These are phyloP conservation scores for Amblyraja radiata DNA, from an alignment of 2,797 vertebrate genomes.

Conservation along the genomic window DNA sequence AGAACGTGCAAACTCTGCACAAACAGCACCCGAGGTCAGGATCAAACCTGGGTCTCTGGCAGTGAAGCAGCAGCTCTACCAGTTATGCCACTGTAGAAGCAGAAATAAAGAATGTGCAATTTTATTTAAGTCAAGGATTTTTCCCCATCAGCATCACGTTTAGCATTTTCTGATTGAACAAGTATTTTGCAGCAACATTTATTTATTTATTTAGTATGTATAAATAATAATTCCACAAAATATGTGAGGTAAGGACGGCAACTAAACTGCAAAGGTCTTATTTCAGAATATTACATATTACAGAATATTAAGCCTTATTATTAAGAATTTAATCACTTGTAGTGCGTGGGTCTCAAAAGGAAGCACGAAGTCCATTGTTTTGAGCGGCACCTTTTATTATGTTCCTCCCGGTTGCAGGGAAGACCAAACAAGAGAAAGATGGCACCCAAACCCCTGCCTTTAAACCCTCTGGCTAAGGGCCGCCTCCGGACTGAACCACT, in stretches of 20 bases:
- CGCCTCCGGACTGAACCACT: too few relatives aligned
- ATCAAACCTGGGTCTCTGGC: too few relatives aligned
- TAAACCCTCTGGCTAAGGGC: too few relatives aligned
- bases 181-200: not conserved
- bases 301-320: not conserved
- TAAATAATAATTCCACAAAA: not conserved
- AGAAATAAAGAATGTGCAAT: not conserved
- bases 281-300: not conserved
- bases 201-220: not conserved
- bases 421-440: too few relatives aligned
- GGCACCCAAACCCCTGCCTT: too few relatives aligned
- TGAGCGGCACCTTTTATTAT: too few relatives aligned
- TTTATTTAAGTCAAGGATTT: not conserved
- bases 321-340: slow-evolving; percentile 18
- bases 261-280: not conserved
- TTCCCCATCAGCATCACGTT: not conserved
- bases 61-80: too few relatives aligned
- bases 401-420: too few relatives aligned
- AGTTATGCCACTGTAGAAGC: not conserved
- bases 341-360: too few relatives aligned
- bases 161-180: not conserved
- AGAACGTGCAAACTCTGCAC: too few relatives aligned
- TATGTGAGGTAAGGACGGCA: not conserved
- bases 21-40: too few relatives aligned
- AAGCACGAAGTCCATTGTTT: too few relatives aligned